Evolutionary conservation across 1,140 invertebrate genomes (phyloP).

Genomic region (Ditylenchus dipsaci): DNA sequence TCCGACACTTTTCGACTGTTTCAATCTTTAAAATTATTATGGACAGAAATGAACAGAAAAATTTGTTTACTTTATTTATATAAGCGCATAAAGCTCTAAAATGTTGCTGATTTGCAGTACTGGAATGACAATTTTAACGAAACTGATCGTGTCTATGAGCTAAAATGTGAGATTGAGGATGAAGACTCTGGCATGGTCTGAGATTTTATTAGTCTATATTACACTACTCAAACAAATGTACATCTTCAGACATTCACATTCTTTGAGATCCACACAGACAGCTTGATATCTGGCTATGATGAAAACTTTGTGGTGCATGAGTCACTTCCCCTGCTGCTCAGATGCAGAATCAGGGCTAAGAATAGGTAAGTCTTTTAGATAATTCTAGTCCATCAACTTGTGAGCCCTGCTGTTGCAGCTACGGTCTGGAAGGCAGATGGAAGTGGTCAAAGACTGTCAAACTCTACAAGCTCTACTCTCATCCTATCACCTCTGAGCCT

Average conservation of each 20-base stretch:
- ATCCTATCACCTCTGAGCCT: no score
- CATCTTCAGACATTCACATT: slow-evolving; percentile 7
- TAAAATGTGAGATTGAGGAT: slow-evolving; percentile 16
- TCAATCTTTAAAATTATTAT: no score
- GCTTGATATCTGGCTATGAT: slow-evolving; percentile 7
- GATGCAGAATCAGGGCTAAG: slow-evolving; percentile 1
- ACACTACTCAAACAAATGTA: not conserved
- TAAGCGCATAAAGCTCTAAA: no score
- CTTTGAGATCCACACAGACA: slow-evolving; percentile 4
- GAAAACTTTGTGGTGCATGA: slow-evolving; percentile 14
- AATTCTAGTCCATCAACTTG: not conserved
- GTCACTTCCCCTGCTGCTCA: not conserved
- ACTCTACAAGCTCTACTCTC: not conserved
- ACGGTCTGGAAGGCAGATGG: not conserved
- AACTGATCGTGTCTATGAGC: slow-evolving; percentile 4
- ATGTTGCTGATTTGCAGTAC: no score
- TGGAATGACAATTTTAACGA: slow-evolving; percentile 16
- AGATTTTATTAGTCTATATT: not conserved
- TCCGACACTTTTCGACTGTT: no score
- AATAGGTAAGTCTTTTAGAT: slow-evolving; percentile 4
- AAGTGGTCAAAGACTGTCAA: not conserved
- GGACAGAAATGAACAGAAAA: no score
- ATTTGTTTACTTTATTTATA: no score
- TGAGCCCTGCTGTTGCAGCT: not conserved
- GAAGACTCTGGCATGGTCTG: slow-evolving; percentile 11